A percentile compares a stretch with the other conserved stretches of the same genome.
Evolutionary conservation across 2,888 invertebrate genomes (phyloP).

Genomic region (Ormyrus rosae): DNA sequence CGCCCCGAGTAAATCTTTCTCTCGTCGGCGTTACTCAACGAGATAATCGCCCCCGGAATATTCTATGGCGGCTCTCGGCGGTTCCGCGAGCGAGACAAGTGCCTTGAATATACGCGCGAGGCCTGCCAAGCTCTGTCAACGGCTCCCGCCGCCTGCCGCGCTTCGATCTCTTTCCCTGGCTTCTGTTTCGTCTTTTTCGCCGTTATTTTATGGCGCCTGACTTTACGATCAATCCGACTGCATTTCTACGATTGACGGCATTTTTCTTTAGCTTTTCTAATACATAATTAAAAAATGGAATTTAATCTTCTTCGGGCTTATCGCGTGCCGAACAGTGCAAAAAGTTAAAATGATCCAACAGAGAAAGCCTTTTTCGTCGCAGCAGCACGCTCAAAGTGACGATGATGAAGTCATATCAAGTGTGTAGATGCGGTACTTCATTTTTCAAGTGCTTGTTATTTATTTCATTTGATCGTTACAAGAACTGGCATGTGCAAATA

Average conservation of each 20-base stretch:
- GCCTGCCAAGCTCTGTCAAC: constrained; percentile 23
- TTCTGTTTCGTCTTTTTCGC: not conserved
- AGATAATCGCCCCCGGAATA: constrained; percentile 52
- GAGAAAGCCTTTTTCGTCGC: not conserved
- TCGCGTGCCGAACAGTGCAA: constrained; percentile 3
- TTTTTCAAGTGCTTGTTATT: constrained; percentile 9
- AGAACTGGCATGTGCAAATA: too few relatives aligned
- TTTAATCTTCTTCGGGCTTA: constrained; percentile 3
- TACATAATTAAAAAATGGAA: not conserved
- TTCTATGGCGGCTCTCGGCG: constrained; percentile 18
- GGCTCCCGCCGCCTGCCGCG: not conserved
- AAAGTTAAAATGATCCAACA: constrained; percentile 17
- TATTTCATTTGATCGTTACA: too few relatives aligned
- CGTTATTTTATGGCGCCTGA: not conserved
- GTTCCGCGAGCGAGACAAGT: constrained; percentile 34
- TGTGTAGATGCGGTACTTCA: not conserved
- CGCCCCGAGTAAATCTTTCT: constrained; percentile 49
- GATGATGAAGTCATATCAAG: not conserved
- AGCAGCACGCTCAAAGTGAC: not conserved
- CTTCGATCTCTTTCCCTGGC: not conserved
- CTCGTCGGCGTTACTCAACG: constrained; percentile 54
- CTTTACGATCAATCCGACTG: not conserved
- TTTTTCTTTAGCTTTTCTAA: constrained; percentile 30
- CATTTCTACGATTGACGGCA: constrained; percentile 30
- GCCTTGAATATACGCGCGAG: constrained; percentile 8